Conservation (phyloP, 2,888 invertebrate genomes). For the Acrobeloides nanus region DNA sequence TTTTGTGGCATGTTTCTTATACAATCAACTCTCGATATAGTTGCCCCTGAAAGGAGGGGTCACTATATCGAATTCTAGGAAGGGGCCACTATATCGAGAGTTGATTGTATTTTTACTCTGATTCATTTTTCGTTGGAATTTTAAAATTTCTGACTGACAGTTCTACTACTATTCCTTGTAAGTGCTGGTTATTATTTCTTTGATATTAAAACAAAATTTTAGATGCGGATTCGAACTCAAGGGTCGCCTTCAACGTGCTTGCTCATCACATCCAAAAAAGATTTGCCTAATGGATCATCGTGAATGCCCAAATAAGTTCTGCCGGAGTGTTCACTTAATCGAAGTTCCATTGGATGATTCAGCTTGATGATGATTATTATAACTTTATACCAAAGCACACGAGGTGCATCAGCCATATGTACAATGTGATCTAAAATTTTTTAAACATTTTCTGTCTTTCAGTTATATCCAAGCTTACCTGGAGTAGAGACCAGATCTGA, state of each 20-base stretch:
- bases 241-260: conserved; percentile 21
- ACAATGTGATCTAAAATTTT: background rate
- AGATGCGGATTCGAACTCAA: conserved; percentile 25
- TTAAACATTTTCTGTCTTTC: conserved; percentile 2
- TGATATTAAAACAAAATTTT: background rate
- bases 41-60: too few species aligned
- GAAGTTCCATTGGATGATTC: conserved; percentile 17
- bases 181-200: conserved; percentile 1
- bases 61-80: too few species aligned
- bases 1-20: too few species aligned
- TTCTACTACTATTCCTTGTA: too few species aligned
- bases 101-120: too few species aligned
- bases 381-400: background rate
- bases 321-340: conserved; percentile 23
- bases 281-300: conserved; percentile 25
- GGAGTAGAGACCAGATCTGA: too few species aligned
- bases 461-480: conserved; percentile 1
- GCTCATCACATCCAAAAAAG: conserved; percentile 23
- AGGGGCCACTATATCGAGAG: too few species aligned
- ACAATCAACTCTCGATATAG: too few species aligned
- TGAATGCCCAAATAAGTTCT: conserved; percentile 22
- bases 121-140: too few species aligned
- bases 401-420: too few species aligned
- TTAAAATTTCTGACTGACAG: background rate
- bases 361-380: too few species aligned